Base-by-base conservation (phyloP, 2,797 vertebrate species). In the Sebastes goodei region DNA sequence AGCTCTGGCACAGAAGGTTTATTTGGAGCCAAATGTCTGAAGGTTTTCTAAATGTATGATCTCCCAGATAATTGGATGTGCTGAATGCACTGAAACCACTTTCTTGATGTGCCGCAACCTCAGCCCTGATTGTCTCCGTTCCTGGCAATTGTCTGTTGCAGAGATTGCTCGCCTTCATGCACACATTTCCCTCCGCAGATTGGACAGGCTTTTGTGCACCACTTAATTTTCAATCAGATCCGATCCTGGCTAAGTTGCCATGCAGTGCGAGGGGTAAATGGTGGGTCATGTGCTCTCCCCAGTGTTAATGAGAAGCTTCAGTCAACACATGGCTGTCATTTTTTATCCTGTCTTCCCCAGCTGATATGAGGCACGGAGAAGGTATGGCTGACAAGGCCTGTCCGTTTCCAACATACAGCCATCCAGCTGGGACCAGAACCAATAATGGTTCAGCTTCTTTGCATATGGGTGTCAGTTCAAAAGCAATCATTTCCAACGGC, bases 141-240 rank as follows among this genome's bases (percentile, higher is more conserved):
- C 64, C 64, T 59, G 77, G 87, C 83, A 65, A 81, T 88, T 69
- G 62, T 64, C 78, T 74, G 56, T 62, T 71, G 82, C 80, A 71
- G 80, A 87, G 78, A 87, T 80, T 69, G 83, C 86, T 85, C 60
- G 69, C 62, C 83, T 86, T 80, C 77, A 73, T 83, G 84, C 79
- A 29, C 69, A 86, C 85, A 72, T 77, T 81, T 84, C 82, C 80
- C 80, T 84, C 53, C 32, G 21, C 72, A 87, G 90, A 89, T 90
- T 89, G 87, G 85, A 90, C 76, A 86, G 86, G 88, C 91, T 92
- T 88, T 90, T 89, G 84, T 90, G 89, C 90, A 74, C 85, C 87
- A 89, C 87, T 91, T 93, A 90, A 93, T 93, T 93, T 94, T 87
- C 92, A 95, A 94, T 95, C 92, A 91, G 81, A 93, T 89, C 76